Percentiles rank a stretch among this genome's conserved stretches.
These are phyloP conservation scores for Scortum barcoo DNA, from an alignment of 2,113 vertebrate genomes.

Conservation along the genomic window DNA sequence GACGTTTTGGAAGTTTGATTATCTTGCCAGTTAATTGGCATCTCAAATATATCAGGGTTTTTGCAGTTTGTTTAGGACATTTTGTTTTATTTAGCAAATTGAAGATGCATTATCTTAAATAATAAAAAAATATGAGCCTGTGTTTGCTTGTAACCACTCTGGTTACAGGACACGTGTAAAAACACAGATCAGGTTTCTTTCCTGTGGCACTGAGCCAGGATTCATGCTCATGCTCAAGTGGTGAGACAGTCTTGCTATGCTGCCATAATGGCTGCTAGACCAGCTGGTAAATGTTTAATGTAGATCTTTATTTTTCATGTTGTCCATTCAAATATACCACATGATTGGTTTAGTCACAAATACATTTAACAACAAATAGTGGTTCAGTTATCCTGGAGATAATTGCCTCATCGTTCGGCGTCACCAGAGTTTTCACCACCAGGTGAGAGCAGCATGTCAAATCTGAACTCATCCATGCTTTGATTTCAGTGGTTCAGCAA, in stretches of 20 bases:
- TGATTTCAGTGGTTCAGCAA: background rate
- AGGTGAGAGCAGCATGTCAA: background rate
- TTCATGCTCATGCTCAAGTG: background rate
- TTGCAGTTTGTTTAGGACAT: background rate
- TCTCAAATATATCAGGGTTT: background rate
- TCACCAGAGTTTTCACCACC: background rate
- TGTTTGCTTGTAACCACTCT: background rate
- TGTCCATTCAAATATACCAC: background rate
- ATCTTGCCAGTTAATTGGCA: background rate
- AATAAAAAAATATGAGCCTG: background rate
- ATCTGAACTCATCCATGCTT: background rate
- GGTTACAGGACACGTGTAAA: background rate
- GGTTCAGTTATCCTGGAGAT: too few relatives aligned
- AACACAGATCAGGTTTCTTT: slow-evolving; percentile 7
- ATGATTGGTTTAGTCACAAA: background rate
- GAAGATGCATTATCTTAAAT: background rate
- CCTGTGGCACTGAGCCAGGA: background rate
- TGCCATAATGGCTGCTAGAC: background rate
- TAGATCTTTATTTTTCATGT: too few relatives aligned
- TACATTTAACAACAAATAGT: background rate
- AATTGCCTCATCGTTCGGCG: background rate
- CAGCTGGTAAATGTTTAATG: background rate
- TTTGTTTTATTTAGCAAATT: background rate
- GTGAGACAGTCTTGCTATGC: background rate
- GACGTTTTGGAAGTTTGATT: background rate